Percentiles rank a stretch among this genome's conserved stretches.
These are phyloP conservation scores for Labia minor DNA, from an alignment of 2,888 invertebrate genomes.

Conservation along the genomic window DNA sequence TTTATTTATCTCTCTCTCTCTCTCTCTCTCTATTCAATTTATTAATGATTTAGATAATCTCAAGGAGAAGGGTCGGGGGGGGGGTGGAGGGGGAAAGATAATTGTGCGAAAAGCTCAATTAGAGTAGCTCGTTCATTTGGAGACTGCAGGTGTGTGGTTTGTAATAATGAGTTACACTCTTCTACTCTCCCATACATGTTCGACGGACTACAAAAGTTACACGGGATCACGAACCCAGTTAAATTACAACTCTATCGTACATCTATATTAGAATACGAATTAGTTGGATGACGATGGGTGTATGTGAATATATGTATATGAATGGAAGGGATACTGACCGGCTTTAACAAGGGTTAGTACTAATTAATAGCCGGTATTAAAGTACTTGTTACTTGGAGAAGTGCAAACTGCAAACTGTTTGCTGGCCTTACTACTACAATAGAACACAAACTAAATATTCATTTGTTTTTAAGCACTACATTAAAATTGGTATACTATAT, in stretches of 20 bases:
- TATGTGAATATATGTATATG: no score
- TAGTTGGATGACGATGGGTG: no score
- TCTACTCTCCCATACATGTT: background rate
- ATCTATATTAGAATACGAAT: slow-evolving; percentile 13
- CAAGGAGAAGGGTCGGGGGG: no score
- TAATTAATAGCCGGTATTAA: slow-evolving; percentile 8
- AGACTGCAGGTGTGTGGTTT: slow-evolving; percentile 1
- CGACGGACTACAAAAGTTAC: background rate
- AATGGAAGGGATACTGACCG: background rate
- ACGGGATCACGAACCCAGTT: background rate
- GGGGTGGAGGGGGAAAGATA: no score
- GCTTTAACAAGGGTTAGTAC: slow-evolving; percentile 1
- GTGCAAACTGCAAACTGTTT: background rate
- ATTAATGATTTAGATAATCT: no score
- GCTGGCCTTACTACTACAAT: background rate
- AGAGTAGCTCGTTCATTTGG: background rate
- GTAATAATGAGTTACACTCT: background rate
- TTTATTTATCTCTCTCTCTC: no score
- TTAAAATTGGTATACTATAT: no score
- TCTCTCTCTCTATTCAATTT: no score
- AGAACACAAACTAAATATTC: background rate
- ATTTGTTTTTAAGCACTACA: background rate
- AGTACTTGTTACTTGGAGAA: slow-evolving; percentile 4
- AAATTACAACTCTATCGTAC: slow-evolving; percentile 1
- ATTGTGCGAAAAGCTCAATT: no score